A percentile compares a stretch with the other conserved stretches of the same genome.
Evolutionary conservation across 2,888 invertebrate genomes (phyloP).

Genomic region (Orthosia incerta): DNA sequence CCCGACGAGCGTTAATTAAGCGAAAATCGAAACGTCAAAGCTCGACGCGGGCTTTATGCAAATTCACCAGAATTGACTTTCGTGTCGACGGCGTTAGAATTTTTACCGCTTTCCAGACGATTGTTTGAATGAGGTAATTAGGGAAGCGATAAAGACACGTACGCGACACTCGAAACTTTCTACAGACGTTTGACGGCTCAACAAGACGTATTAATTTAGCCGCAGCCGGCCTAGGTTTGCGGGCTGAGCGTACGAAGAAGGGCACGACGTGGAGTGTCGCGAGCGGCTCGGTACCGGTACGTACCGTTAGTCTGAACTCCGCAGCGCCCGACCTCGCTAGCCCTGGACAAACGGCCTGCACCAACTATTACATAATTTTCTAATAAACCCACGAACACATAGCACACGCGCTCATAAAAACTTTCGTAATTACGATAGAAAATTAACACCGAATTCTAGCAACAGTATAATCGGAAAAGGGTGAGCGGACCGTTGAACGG

Average conservation of each 20-base stretch:
- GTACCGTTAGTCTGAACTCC: slow-evolving; percentile 80
- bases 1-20: slow-evolving; percentile 88
- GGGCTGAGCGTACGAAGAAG: slow-evolving; percentile 62
- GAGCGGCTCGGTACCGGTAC: slow-evolving; percentile 75
- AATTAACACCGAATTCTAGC: slow-evolving; percentile 76
- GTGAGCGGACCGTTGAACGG: slow-evolving; percentile 68
- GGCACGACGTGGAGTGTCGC: slow-evolving; percentile 66
- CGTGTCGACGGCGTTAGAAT: slow-evolving; percentile 84
- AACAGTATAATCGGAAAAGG: slow-evolving; percentile 74
- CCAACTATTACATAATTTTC: slow-evolving; percentile 69
- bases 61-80: slow-evolving; percentile 88
- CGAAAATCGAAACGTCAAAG: slow-evolving; percentile 90
- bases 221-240: slow-evolving; percentile 40
- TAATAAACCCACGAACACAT: slow-evolving; percentile 70
- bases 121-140: slow-evolving; percentile 87
- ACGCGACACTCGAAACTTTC: slow-evolving; percentile 69
- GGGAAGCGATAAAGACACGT: slow-evolving; percentile 76
- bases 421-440: slow-evolving; percentile 74
- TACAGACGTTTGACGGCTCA: slow-evolving; percentile 55
- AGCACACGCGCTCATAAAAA: slow-evolving; percentile 73
- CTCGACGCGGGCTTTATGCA: slow-evolving; percentile 87
- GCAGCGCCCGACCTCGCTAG: slow-evolving; percentile 65
- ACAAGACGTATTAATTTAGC: slow-evolving; percentile 59
- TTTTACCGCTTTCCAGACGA: slow-evolving; percentile 82
- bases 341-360: slow-evolving; percentile 61